phyloP scores from a whole-genome alignment of 2,888 invertebrate species.

The Nomada flava region DNA sequence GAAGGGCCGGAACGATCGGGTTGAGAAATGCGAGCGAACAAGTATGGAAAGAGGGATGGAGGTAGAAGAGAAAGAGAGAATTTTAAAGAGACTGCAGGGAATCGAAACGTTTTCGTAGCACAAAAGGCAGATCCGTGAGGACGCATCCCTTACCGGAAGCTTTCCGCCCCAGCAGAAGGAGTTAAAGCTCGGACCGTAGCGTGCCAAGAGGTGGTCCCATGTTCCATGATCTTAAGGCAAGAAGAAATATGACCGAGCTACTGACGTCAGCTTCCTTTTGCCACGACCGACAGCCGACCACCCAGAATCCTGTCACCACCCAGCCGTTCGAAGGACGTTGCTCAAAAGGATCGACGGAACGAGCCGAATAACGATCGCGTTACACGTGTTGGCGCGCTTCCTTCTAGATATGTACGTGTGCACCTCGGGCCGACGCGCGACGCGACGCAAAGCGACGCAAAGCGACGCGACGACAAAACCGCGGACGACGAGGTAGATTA shows the following conservation, averaged over 20 bases:
- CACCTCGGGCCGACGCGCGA: neutral
- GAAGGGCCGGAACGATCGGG: neutral
- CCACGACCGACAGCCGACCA: conserved; percentile 78
- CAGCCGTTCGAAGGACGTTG: conserved; percentile 71
- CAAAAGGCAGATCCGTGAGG: conserved; percentile 4
- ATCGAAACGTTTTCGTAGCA: neutral
- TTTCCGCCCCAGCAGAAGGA: conserved; percentile 61
- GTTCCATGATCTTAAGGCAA: conserved; percentile 73
- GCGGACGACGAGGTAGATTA: neutral
- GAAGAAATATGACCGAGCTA: conserved; percentile 80
- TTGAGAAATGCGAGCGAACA: neutral
- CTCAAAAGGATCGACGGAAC: conserved; percentile 66
- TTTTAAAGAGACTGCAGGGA: neutral
- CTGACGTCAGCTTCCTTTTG: conserved; percentile 78
- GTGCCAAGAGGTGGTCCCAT: conserved; percentile 68
- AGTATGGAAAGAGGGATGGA: too few relatives aligned
- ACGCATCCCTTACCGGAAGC: conserved; percentile 64
- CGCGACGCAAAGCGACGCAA: neutral
- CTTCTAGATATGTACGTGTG: neutral
- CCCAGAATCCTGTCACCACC: conserved; percentile 83
- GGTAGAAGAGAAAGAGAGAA: neutral
- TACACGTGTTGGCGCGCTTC: conserved; percentile 53
- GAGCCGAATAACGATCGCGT: conserved; percentile 65
- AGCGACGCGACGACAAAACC: conserved; percentile 1
- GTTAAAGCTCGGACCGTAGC: conserved; percentile 46